Evolutionary conservation across 2,888 invertebrate genomes (phyloP).

Genomic region (Tenthredo mesomela): DNA sequence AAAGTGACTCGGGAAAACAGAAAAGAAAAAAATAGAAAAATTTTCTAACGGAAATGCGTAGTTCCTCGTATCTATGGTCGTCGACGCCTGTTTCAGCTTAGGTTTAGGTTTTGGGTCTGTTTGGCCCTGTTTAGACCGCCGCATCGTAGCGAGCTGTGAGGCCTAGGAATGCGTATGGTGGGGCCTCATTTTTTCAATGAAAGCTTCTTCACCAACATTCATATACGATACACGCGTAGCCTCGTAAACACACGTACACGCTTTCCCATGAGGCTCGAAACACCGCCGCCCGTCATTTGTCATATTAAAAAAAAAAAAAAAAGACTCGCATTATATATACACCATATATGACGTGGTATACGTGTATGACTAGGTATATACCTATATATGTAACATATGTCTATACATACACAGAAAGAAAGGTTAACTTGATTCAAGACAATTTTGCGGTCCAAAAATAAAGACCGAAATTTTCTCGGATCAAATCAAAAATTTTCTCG

Average conservation of each 20-base stretch:
- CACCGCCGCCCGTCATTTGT: constrained; percentile 37
- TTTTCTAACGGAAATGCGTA: not conserved
- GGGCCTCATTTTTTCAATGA: constrained; percentile 44
- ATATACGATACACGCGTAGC: not conserved
- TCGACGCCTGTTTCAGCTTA: not conserved
- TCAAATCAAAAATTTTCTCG: no score
- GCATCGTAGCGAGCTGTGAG: constrained; percentile 1
- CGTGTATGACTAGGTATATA: no score
- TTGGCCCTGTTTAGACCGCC: constrained; percentile 20
- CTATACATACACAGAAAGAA: no score
- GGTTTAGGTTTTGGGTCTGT: constrained; percentile 22
- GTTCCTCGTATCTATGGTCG: not conserved
- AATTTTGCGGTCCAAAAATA: no score
- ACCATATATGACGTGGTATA: no score
- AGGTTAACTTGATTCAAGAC: no score
- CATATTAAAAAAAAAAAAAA: constrained; percentile 36
- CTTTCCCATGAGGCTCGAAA: constrained; percentile 29
- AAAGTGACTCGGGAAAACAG: no score
- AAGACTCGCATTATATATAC: not conserved
- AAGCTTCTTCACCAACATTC: constrained; percentile 41
- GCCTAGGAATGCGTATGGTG: constrained; percentile 41
- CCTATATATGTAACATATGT: not conserved
- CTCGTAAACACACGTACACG: constrained; percentile 42
- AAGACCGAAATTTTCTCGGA: no score
- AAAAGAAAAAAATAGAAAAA: not conserved